Base-by-base conservation (phyloP, 2,888 invertebrate genomes). In the Drosophila meridionalis region DNA sequence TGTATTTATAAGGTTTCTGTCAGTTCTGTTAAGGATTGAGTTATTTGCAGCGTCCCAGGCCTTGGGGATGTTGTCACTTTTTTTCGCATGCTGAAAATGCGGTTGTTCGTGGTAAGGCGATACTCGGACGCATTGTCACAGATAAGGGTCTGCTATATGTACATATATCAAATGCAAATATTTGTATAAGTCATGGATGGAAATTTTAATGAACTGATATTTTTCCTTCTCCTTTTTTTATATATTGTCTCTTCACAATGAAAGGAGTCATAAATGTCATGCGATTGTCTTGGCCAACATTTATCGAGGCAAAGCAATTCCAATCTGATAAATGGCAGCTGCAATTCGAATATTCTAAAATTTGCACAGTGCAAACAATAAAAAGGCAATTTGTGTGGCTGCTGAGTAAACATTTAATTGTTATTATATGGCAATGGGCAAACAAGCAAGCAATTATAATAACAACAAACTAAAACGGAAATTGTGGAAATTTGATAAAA, bases 1-100 rank as follows among this genome's bases (percentile, higher is more conserved):
- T 89, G 89, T 77, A 89, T 89, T 85, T 85, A 89, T 89, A 85
- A 85, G 85, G 85, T 87, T 85, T 85, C 85, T 82, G 89, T 82
- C 85, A 84, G 75, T 84, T 82, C 87, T 75, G 87, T 89, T 85
- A 85, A 89, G 85, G 89, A 89, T 85, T 85, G 85, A 85, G 85
- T 85, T 85, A 85, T 85, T 85, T 87, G 87, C 84, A 56, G 56
- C 42, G n/a, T n/a, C 55, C 11, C 56, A 32, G 56, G 30, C 56
- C 42, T 42, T 82, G 68, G 82, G 85, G 82, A 73, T 73, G 65
- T 75, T 75, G 61, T 62, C 58, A 50, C 77, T 56, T 61, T 40
- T 69, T 68, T 71, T 72, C 57, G 70, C 81, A 83, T 84, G 82
- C 76, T 73, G 70, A 78, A 87, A 87, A 88, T 86, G 89, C 64